phyloP scores from a whole-genome alignment of 2,888 invertebrate species.

The Noctua pronuba region DNA sequence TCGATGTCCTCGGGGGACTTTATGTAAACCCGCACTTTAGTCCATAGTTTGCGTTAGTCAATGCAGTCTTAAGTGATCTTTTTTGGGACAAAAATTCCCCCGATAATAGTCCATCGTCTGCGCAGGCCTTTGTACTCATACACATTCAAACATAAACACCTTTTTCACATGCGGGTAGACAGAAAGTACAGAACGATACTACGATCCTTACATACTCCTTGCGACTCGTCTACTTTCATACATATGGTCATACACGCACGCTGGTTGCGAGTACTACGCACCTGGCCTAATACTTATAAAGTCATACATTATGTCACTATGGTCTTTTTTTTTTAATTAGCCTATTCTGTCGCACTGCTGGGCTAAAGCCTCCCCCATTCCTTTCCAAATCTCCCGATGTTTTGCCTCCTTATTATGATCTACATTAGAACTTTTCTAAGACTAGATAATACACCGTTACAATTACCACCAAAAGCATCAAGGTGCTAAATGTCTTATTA shows the following conservation, averaged over 20 bases:
- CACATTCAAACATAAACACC: background rate
- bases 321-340: too few relatives aligned
- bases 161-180: background rate
- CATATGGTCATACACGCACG: background rate
- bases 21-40: background rate
- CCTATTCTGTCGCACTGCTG: too few relatives aligned
- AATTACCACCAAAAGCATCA: background rate
- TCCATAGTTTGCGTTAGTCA: background rate
- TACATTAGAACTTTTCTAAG: background rate
- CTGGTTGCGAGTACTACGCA: background rate
- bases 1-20: background rate
- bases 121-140: background rate
- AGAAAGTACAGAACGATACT: background rate
- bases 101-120: background rate
- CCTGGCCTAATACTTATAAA: too few relatives aligned
- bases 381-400: too few relatives aligned
- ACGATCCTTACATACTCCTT: background rate
- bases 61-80: background rate
- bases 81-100: background rate
- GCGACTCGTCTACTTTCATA: background rate
- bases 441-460: background rate
- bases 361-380: too few relatives aligned
- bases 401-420: too few relatives aligned
- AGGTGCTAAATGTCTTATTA: conserved; percentile 20
- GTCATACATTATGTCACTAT: too few relatives aligned